phyloP scores from a whole-genome alignment of 1,140 invertebrate species.

The Papilio machaon region DNA sequence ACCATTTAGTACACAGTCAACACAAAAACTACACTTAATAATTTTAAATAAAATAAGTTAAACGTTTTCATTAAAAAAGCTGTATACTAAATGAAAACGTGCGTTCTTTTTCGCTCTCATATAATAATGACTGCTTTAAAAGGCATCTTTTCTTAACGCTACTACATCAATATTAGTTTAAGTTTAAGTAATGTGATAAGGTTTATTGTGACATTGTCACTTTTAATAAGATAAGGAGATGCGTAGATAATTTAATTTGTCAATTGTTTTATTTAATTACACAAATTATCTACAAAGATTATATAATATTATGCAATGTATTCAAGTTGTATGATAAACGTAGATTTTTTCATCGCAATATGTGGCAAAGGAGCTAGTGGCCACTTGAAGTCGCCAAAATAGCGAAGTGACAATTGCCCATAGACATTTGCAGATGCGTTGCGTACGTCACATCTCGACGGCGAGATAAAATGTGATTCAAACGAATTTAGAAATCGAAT shows the following conservation, averaged over 20 bases:
- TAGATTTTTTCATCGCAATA: too few relatives aligned
- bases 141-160: not conserved
- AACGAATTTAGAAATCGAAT: too few relatives aligned
- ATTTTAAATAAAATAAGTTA: not conserved
- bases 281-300: not conserved
- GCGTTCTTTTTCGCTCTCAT: not conserved
- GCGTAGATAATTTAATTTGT: not conserved
- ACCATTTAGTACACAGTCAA: not conserved
- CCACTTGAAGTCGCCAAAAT: too few relatives aligned
- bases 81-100: not conserved
- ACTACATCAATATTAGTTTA: constrained; percentile 23
- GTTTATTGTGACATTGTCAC: constrained; percentile 32
- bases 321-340: not conserved
- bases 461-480: too few relatives aligned
- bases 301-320: not conserved
- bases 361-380: too few relatives aligned
- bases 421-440: too few relatives aligned
- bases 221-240: constrained; percentile 8
- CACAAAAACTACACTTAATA: not conserved
- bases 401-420: too few relatives aligned
- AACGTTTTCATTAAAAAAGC: not conserved
- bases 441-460: too few relatives aligned
- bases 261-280: not conserved
- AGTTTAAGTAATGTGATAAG: constrained; percentile 21
- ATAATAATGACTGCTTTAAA: not conserved